Conservation (phyloP, 2,797 vertebrate genomes). For the Manis crassicaudata region DNA sequence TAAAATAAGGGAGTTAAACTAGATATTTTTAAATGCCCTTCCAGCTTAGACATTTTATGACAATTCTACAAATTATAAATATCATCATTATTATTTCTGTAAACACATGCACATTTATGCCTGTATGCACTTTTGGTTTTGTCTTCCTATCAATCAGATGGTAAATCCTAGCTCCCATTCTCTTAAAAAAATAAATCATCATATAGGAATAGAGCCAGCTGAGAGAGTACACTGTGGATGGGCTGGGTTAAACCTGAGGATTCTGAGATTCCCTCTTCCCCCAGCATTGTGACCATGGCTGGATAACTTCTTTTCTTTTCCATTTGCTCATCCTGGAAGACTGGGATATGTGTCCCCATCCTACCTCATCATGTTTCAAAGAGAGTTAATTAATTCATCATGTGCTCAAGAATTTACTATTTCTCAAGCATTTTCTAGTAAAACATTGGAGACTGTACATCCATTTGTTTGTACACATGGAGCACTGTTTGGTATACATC, state of each 20-base stretch:
- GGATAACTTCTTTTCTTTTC: conserved; percentile 63
- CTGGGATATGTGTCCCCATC: conserved; percentile 58
- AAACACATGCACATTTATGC: conserved; percentile 42
- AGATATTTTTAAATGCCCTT: not conserved
- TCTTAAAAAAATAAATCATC: conserved; percentile 37
- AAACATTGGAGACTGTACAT: conserved; percentile 70
- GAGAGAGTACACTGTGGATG: not conserved
- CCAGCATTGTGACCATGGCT: conserved; percentile 2
- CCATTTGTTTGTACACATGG: conserved; percentile 78
- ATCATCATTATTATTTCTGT: conserved; percentile 21
- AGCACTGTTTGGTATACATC: conserved; percentile 75
- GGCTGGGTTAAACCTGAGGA: conserved; percentile 25
- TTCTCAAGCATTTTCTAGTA: conserved; percentile 78
- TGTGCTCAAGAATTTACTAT: conserved; percentile 77
- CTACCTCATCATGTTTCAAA: conserved; percentile 76
- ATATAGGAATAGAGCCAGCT: not conserved
- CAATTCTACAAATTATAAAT: not conserved
- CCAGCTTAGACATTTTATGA: not conserved
- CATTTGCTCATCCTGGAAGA: conserved; percentile 73
- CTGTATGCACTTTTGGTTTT: conserved; percentile 38
- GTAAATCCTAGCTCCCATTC: not conserved
- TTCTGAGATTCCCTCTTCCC: not conserved
- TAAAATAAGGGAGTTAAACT: conserved; percentile 11
- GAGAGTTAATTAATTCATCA: conserved; percentile 75
- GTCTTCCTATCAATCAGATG: not conserved